Percentiles rank a stretch among this genome's conserved stretches.
These are phyloP conservation scores for Plebejus anna DNA, from an alignment of 2,888 invertebrate genomes.

Conservation along the genomic window DNA sequence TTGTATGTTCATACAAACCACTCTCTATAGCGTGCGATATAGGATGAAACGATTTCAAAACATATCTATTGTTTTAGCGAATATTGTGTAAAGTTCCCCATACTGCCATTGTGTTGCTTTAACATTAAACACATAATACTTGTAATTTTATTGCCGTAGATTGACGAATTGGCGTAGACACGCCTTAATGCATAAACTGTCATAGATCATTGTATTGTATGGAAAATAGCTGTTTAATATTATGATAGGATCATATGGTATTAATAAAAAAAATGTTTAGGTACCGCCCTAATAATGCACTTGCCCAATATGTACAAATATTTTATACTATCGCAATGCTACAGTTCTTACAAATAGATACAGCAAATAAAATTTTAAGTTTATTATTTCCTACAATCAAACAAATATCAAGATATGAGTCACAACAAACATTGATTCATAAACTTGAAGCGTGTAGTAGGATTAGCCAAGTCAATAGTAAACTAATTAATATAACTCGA, in stretches of 20 bases:
- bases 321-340: no score
- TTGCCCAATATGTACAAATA: no score
- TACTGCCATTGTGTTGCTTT: slow-evolving; percentile 21
- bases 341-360: no score
- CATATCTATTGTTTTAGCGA: slow-evolving; percentile 24
- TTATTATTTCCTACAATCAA: background rate
- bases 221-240: no score
- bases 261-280: no score
- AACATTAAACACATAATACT: slow-evolving; percentile 19
- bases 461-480: background rate
- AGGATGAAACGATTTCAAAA: slow-evolving; percentile 24
- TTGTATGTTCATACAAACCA: background rate
- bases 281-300: no score
- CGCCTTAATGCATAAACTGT: background rate
- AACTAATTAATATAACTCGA: background rate
- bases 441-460: background rate
- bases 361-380: background rate
- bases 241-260: no score
- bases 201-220: background rate
- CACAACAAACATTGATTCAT: slow-evolving; percentile 9
- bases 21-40: background rate
- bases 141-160: slow-evolving; percentile 2
- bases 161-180: background rate
- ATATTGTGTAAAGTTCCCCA: slow-evolving; percentile 24
- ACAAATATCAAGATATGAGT: slow-evolving; percentile 1